Evolutionary conservation across 2,888 invertebrate species (phyloP).

Genomic region (Plagiodera versicolora): DNA sequence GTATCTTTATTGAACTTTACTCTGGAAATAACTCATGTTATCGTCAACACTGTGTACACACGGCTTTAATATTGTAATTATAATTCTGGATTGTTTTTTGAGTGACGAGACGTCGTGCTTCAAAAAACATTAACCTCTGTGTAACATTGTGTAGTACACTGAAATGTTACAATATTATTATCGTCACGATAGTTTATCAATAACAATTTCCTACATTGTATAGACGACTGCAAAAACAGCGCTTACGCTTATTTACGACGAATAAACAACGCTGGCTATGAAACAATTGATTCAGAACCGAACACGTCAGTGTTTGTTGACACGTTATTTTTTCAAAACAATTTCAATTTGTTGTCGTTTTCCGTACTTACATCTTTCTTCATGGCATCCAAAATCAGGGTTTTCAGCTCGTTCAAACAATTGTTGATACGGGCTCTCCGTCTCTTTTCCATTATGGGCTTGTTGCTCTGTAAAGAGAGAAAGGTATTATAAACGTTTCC

Average conservation of each 20-base stretch:
- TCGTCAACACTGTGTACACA: too few species aligned
- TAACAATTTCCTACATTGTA: not conserved
- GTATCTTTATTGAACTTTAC: too few species aligned
- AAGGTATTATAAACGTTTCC: too few species aligned
- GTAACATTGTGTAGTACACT: too few species aligned
- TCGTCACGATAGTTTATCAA: not conserved
- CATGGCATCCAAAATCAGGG: constrained; percentile 79
- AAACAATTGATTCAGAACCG: not conserved
- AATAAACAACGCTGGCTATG: not conserved
- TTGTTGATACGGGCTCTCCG: constrained; percentile 88
- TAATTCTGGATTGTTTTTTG: too few species aligned
- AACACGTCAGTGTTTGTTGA: too few species aligned
- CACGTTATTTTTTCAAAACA: too few species aligned
- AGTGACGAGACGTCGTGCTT: too few species aligned
- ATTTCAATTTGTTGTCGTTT: too few species aligned
- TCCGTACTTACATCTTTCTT: constrained; percentile 93
- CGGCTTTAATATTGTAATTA: too few species aligned
- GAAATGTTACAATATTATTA: not conserved
- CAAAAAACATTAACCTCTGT: too few species aligned
- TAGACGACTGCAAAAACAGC: not conserved
- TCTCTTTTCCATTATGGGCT: constrained; percentile 92
- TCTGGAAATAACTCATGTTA: too few species aligned
- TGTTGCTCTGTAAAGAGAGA: constrained; percentile 73
- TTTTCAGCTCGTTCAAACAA: constrained; percentile 84
- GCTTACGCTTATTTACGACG: not conserved